phyloP scores from a whole-genome alignment of 1,140 invertebrate genomes.

The Chymomyza costata region DNA sequence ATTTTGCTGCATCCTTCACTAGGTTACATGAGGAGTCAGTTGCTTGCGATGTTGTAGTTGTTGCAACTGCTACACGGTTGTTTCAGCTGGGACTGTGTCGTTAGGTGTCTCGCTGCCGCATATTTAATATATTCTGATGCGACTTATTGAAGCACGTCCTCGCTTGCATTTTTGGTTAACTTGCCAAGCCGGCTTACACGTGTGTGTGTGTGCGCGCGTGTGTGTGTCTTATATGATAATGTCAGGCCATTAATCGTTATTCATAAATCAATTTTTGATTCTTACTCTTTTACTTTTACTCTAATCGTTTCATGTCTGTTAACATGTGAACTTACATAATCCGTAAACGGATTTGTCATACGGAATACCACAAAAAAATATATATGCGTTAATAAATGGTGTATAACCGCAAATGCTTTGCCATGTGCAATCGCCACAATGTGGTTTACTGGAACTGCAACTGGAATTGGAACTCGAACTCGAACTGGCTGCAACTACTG shows the following conservation, averaged over 20 bases:
- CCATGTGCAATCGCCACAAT: too few species aligned
- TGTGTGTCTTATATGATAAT: too few species aligned
- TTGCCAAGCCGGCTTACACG: background rate
- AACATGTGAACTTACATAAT: conserved; percentile 12
- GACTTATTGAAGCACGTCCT: conserved; percentile 1
- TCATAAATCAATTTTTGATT: conserved; percentile 16
- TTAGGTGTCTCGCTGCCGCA: too few species aligned
- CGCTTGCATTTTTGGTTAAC: background rate
- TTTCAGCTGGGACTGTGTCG: too few species aligned
- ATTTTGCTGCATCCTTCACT: background rate
- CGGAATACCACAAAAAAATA: conserved; percentile 1
- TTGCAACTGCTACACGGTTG: background rate
- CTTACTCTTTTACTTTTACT: conserved; percentile 10
- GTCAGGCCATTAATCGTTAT: background rate
- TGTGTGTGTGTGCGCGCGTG: too few species aligned
- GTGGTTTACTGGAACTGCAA: too few species aligned
- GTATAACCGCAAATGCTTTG: conserved; percentile 17
- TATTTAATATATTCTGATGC: background rate
- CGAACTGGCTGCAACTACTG: background rate
- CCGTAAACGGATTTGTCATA: conserved; percentile 17
- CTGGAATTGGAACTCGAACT: too few species aligned
- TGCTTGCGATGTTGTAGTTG: background rate
- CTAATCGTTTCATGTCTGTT: conserved; percentile 12
- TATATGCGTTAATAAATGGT: too few species aligned
- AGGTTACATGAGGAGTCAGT: background rate